A percentile compares a stretch with the other conserved stretches of the same genome.
phyloP scores from a whole-genome alignment of 2,888 invertebrate genomes.

The Flexamia atlantica region DNA sequence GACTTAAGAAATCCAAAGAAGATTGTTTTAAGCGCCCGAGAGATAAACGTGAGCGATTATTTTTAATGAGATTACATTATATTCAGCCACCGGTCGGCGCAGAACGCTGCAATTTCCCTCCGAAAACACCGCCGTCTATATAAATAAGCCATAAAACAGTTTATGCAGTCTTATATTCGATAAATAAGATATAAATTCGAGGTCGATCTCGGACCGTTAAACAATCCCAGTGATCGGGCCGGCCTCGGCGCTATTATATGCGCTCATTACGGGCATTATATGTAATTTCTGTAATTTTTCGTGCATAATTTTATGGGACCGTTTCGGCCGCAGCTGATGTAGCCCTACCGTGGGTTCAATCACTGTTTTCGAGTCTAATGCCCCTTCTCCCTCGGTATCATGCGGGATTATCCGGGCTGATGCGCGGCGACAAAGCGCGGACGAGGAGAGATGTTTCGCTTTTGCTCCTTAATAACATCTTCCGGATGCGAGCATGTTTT shows the following conservation, averaged over 20 bases:
- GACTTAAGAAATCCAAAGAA: constrained; percentile 13
- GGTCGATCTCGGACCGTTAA: constrained; percentile 25
- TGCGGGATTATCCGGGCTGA: constrained; percentile 12
- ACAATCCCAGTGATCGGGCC: constrained; percentile 23
- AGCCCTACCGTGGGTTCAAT: constrained; percentile 11
- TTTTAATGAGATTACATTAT: constrained; percentile 9
- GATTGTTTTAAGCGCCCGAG: constrained; percentile 1
- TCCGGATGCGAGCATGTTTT: constrained; percentile 25
- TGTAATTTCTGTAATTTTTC: constrained; percentile 63
- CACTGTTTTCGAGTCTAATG: constrained; percentile 38
- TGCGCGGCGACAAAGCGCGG: constrained; percentile 15
- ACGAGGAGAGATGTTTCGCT: not conserved
- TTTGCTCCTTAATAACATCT: constrained; percentile 45
- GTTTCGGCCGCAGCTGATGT: constrained; percentile 50
- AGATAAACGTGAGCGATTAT: constrained; percentile 2
- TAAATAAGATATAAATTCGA: constrained; percentile 53
- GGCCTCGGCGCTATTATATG: not conserved
- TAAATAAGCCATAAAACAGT: constrained; percentile 57
- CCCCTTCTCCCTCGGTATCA: constrained; percentile 29
- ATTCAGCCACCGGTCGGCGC: constrained; percentile 12
- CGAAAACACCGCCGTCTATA: constrained; percentile 35
- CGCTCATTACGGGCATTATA: constrained; percentile 55
- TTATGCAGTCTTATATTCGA: constrained; percentile 39
- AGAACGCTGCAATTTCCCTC: constrained; percentile 30
- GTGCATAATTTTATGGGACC: constrained; percentile 61